Conservation (phyloP, 2,888 invertebrate genomes). For the Anthoptus insignis region DNA sequence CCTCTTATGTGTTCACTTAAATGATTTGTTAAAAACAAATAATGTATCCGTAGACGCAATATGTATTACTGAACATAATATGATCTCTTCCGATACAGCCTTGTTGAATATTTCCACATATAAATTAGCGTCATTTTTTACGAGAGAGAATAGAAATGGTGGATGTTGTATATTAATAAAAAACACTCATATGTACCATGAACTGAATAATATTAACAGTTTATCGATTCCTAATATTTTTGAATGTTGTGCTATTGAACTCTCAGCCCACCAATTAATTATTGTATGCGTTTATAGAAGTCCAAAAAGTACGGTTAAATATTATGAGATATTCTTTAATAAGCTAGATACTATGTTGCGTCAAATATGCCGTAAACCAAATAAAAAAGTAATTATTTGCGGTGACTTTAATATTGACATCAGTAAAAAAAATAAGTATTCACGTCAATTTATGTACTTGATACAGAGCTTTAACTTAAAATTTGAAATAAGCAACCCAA, state of each 20-base stretch:
- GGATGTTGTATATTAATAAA: neutral
- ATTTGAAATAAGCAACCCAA: slow-evolving; percentile 14
- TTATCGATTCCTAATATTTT: slow-evolving; percentile 2
- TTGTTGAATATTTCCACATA: no score
- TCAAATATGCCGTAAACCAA: slow-evolving; percentile 5
- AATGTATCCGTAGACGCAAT: no score
- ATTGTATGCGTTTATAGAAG: slow-evolving; percentile 9
- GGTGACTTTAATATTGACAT: slow-evolving; percentile 32
- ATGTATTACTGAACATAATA: no score
- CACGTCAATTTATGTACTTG: slow-evolving; percentile 2
- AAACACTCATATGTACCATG: slow-evolving; percentile 1
- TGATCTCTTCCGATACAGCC: no score
- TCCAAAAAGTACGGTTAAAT: neutral
- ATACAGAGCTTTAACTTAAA: slow-evolving; percentile 17
- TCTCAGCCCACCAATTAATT: neutral
- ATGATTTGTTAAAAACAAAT: no score
- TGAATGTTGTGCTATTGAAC: slow-evolving; percentile 20
- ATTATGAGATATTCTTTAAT: slow-evolving; percentile 6
- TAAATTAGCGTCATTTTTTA: no score
- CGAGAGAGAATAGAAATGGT: no score
- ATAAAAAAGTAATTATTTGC: slow-evolving; percentile 23
- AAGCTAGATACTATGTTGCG: neutral
- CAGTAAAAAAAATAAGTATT: neutral
- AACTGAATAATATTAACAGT: slow-evolving; percentile 6
- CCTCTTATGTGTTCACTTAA: no score